Percentiles rank a stretch among this genome's conserved stretches.
Evolutionary conservation across 1,140 invertebrate species (phyloP).

Genomic region (Brachionus koreanus): DNA sequence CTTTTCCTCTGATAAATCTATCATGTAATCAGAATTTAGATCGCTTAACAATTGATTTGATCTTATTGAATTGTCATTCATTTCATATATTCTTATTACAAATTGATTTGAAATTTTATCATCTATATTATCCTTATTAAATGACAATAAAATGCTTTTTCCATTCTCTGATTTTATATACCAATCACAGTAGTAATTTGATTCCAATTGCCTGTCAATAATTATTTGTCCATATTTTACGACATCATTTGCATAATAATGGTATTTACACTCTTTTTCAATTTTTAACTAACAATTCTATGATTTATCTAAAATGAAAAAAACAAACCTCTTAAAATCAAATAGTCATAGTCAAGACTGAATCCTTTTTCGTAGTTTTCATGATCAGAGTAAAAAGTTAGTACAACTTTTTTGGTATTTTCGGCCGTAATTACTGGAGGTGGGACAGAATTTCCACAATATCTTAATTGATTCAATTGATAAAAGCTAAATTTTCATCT

Average conservation of each 20-base stretch:
- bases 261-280: constrained; percentile 13
- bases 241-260: neutral
- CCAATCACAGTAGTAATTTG: constrained; percentile 39
- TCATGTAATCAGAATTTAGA: neutral
- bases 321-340: neutral
- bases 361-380: constrained; percentile 16
- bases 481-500: neutral
- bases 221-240: neutral
- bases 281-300: neutral
- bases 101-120: neutral
- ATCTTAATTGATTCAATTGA: neutral
- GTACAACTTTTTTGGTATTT: neutral
- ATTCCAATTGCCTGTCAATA: neutral
- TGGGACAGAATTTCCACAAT: neutral
- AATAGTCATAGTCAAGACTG: neutral
- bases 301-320: neutral
- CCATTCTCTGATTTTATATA: neutral
- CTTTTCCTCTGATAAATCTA: neutral
- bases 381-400: constrained; percentile 40
- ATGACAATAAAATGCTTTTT: constrained; percentile 4
- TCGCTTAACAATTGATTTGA: neutral
- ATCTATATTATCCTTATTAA: constrained; percentile 13
- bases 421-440: constrained; percentile 19
- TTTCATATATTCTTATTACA: constrained; percentile 31
- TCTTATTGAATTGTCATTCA: neutral